Evolutionary conservation across 2,797 vertebrate genomes (phyloP), one percentile per base, ranked within the genome.

Genomic region (Trachurus trachurus): DNA sequence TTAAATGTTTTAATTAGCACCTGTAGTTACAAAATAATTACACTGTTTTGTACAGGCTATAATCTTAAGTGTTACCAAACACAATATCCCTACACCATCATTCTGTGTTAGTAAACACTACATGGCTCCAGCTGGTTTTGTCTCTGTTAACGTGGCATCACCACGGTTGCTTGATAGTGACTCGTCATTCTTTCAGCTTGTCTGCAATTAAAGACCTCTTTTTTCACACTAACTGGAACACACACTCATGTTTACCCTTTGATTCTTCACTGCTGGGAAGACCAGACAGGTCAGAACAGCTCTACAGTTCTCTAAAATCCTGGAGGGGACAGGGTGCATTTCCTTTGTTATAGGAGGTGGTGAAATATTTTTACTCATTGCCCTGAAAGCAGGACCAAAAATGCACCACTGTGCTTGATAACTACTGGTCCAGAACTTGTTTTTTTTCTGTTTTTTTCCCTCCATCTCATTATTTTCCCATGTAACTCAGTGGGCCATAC

Each of bases 221-320:
- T 58, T 77, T 49, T 53, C 54, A 50, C 21, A 66, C 37, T 0
- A 39, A 45, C 66, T 1, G 31, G 50, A 73, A 26, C 12, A 39
- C 66, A 53, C 47, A 58, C 7, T 65, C 22, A 26, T 66, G 31
- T 66, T 78, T 22, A 50, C 4, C 40, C 10, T 34, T 31, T 78
- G 34, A 53, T 37, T 31, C 22, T 22, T 74, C 50, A 53, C n/a
- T 83, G 66, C 71, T 59, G 54, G 60, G 70, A 82, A 76, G 52
- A 66, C 26, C 54, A 71, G 63, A 80, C 87, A 86, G 58, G 77
- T 89, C 72, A 19, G 56, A 76, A 73, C 76, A 87, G 82, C 76
- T 74, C 58, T 57, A 53, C 5, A 1, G 50, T 22, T 2, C 58
- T 66, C n/a, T 74, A 22, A n/a, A 78, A 71, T 31, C 54, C 76